Base-by-base conservation (phyloP, 2,797 vertebrate genomes). In the Catostomus latipinnis region DNA sequence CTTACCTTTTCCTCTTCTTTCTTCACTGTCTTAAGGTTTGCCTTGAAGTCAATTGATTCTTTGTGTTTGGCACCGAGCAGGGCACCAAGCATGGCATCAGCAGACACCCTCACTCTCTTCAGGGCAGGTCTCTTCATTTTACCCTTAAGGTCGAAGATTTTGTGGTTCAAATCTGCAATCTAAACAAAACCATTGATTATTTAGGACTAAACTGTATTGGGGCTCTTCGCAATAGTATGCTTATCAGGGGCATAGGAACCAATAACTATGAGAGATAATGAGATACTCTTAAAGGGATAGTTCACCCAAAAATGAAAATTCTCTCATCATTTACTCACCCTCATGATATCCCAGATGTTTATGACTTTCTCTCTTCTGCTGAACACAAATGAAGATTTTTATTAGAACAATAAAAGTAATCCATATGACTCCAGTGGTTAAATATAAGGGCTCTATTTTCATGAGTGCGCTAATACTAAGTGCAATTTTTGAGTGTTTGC, bases 11-110 rank as follows among this genome's bases (percentile, higher is more conserved):
- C 86, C 22, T 92, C 90, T 50, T 90, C 88, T 75, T 92, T 92
- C 76, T 86, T 92, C 46, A 91, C 89, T 16, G 89, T 90, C 80
- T 90, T 91, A 11, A 91, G 82, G 76, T 88, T 90, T 13, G 89
- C 87, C 80, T 88, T 91, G 60, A 90, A 87, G 80, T 92, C 88
- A 52, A 92, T 45, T 11, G 90, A 89, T 22, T 88, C 87, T 76
- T 88, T 86, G 8, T 83, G 78, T 65, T 81, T 90, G 61, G 81
- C 78, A 45, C 88, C 89, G 16, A 91, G 85, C 1, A 13, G 53
- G 58, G 74, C 74, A 1, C 74, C 74, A 4, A 76, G 16, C 63
- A 76, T 34, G 43, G 74, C 74, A 16, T 91, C 90, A 13, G 91
- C 88, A 0, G 88, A 90, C 49, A 91, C 87, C 52, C 80, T 86